These are phyloP conservation scores for Pentalonia nigronervosa DNA, from an alignment of 1,140 invertebrate species.

Conservation along the genomic window DNA sequence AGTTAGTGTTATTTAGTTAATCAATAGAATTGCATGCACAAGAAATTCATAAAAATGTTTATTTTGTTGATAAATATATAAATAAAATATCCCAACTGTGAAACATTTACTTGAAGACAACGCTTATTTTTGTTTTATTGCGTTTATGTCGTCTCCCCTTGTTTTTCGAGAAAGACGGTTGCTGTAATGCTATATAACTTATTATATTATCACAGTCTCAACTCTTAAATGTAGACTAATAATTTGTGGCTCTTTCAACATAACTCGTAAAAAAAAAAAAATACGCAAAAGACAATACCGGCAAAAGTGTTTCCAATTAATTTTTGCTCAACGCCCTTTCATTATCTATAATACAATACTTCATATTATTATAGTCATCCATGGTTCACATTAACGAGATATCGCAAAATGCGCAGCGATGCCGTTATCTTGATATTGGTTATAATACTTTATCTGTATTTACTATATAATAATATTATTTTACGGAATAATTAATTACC, in stretches of 20 bases:
- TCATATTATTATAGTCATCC: background rate
- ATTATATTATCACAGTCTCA: background rate
- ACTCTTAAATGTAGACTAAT: slow-evolving; percentile 11
- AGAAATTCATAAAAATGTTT: background rate
- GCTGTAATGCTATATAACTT: background rate
- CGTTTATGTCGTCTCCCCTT: background rate
- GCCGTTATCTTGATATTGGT: background rate
- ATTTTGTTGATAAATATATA: background rate
- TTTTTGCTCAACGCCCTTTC: background rate
- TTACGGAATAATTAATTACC: background rate
- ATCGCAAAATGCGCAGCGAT: background rate
- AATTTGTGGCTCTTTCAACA: background rate
- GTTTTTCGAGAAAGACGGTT: background rate
- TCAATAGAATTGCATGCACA: background rate
- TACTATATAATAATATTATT: background rate
- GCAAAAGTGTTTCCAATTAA: background rate
- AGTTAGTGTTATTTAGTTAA: background rate
- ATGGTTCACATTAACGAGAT: background rate
- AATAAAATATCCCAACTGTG: background rate
- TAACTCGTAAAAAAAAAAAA: background rate
- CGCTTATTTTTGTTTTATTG: slow-evolving; percentile 5
- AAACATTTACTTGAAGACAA: background rate
- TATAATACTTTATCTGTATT: background rate
- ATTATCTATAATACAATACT: background rate
- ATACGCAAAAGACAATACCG: background rate